A percentile compares a stretch with the other conserved stretches of the same genome.
These are phyloP conservation scores for Periophthalmus modestus DNA, from an alignment of 2,113 vertebrate genomes.

Conservation along the genomic window DNA sequence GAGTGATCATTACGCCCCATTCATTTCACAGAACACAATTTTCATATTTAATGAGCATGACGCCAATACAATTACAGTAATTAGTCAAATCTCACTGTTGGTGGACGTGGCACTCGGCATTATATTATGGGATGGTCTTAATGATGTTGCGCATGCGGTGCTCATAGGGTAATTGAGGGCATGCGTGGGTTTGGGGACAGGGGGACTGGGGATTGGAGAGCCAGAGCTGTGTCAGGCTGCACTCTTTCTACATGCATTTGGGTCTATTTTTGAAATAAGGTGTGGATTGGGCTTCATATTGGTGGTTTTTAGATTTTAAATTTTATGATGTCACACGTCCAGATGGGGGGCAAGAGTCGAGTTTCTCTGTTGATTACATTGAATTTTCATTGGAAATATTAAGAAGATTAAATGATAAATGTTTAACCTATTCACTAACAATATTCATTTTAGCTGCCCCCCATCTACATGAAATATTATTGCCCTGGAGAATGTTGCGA, in stretches of 20 bases:
- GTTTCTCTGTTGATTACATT: no score
- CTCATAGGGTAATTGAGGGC: conserved; percentile 75
- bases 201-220: conserved; percentile 50
- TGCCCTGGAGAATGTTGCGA: no score
- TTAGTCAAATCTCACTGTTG: conserved; percentile 76
- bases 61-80: conserved; percentile 79
- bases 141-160: conserved; percentile 72
- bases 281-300: conserved; percentile 19
- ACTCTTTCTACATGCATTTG: conserved; percentile 36
- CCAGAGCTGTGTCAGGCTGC: conserved; percentile 33
- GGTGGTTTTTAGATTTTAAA: no score
- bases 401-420: no score
- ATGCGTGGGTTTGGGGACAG: conserved; percentile 64
- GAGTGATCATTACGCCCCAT: conserved; percentile 70
- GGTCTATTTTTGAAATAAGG: conserved; percentile 40
- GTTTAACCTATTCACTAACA: no score
- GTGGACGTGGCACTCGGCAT: conserved; percentile 63
- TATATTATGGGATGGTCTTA: conserved; percentile 75
- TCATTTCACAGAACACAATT: conserved; percentile 75
- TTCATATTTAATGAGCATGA: conserved; percentile 79
- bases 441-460: no score
- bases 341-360: no score
- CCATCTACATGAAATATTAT: no score
- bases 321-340: no score
- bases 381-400: no score